These are phyloP conservation scores for Protonemura montana DNA, from an alignment of 2,888 invertebrate genomes.

Conservation along the genomic window DNA sequence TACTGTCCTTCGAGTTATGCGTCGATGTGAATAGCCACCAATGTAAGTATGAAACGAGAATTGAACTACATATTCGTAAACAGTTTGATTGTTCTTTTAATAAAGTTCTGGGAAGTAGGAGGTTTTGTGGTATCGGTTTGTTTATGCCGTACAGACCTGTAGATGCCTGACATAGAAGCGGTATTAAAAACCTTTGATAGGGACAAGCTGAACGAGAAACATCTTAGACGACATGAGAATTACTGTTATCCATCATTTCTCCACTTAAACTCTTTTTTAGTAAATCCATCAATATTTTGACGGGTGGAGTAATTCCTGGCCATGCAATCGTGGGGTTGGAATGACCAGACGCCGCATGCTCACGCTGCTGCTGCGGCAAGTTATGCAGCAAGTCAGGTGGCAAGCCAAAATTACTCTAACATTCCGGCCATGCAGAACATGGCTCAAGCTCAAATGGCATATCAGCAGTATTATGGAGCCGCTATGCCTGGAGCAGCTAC, in stretches of 20 bases:
- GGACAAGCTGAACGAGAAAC: no score
- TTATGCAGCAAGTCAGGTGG: conserved; percentile 25
- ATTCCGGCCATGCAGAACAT: neutral
- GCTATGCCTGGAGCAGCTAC: conserved; percentile 43
- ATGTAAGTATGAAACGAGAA: no score
- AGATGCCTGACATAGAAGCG: no score
- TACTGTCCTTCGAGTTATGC: no score
- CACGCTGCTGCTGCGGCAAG: conserved; percentile 43
- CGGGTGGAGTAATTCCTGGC: neutral
- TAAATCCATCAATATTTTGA: neutral
- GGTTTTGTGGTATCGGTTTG: no score
- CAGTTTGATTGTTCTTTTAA: no score
- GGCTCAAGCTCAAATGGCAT: conserved; percentile 31
- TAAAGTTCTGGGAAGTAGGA: no score
- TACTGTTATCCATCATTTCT: neutral
- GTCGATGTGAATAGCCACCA: no score
- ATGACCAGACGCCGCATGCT: conserved; percentile 30
- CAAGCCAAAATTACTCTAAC: neutral
- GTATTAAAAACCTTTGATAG: no score
- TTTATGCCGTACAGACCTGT: no score
- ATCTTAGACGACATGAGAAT: neutral
- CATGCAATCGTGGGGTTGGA: conserved; percentile 50
- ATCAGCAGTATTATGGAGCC: conserved; percentile 46
- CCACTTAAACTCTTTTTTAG: neutral
- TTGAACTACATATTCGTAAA: no score